Base-by-base conservation (phyloP, 2,888 invertebrate genomes). In the Theretra japonica region DNA sequence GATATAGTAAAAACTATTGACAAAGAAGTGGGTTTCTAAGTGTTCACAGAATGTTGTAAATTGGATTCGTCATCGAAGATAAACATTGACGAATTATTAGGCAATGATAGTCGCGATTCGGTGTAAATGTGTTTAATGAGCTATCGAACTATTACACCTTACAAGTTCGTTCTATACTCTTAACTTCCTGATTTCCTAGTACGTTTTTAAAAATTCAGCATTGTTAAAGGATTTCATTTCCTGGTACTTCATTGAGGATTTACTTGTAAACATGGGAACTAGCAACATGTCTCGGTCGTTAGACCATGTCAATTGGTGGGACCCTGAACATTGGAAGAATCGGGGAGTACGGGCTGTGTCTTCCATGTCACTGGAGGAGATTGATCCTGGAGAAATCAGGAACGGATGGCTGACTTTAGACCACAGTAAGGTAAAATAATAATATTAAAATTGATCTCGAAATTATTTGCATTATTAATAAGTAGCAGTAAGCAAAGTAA, bases 261-360 rank as follows among this genome's bases (percentile, higher is more conserved):
- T 28, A 25, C 28, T n/a, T 56, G 41, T 15, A 56, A n/a, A n/a
- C 56, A 92, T 93, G 91, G 86, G 86, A 23, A 82, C 88, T 0
- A 81, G 82, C n/a, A 85, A 89, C 25, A 81, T 88, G 50, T 89
- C 89, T 11, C 84, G 86, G 25, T 91, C 92, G 0, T 74, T 89
- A 71, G 90, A 93, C 75, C 85, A 89, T 57, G 87, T 89, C 17
- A 88, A 91, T 75, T 94, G 94, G 93, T 93, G 93, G 93, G 87
- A 91, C 48, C 88, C 91, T 25, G 87, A 88, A 68, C 87, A 89
- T 62, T 88, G 92, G 91, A 90, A 87, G 79, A 30, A 76, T 23
- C 79, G 77, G 60, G 85, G 81, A 4, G 82, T 83, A 1, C 80
- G 89, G 19, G 88, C 82, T 21, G 78, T 88, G 19, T 89, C 93